These are phyloP conservation scores for Upupa epops DNA, from an alignment of 2,113 vertebrate species.

Conservation along the genomic window DNA sequence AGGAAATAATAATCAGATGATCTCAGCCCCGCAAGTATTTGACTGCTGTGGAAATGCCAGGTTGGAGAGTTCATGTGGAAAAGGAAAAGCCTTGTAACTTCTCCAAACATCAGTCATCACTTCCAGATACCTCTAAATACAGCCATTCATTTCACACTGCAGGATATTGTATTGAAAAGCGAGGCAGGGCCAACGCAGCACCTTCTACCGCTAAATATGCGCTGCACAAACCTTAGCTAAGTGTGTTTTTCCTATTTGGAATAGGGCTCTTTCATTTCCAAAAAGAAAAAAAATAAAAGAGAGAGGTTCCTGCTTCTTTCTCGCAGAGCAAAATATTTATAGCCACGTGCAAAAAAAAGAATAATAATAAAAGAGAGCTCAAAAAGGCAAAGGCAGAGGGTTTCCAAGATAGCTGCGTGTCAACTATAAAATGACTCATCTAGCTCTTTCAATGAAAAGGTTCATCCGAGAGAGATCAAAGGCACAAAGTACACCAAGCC, in stretches of 20 bases:
- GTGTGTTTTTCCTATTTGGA: constrained; percentile 73
- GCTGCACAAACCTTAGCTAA: constrained; percentile 64
- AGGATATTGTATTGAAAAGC: constrained; percentile 72
- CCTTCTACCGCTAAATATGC: constrained; percentile 61
- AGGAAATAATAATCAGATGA: constrained; percentile 75
- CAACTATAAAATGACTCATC: constrained; percentile 35
- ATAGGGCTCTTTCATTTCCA: constrained; percentile 60
- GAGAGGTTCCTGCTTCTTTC: constrained; percentile 45
- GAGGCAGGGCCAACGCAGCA: constrained; percentile 61
- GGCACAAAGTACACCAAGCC: constrained; percentile 54
- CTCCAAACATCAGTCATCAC: constrained; percentile 73
- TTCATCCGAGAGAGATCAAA: constrained; percentile 62
- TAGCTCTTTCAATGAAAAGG: constrained; percentile 61
- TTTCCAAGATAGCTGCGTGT: constrained; percentile 41
- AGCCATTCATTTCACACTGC: constrained; percentile 68
- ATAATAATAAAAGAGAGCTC: background rate
- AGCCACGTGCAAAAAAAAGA: background rate
- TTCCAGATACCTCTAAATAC: constrained; percentile 75
- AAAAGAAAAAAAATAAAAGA: background rate
- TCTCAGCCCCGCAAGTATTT: constrained; percentile 69
- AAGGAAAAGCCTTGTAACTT: constrained; percentile 72
- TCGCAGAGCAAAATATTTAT: constrained; percentile 33
- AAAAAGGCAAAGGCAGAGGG: constrained; percentile 49
- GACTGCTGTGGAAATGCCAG: constrained; percentile 65
- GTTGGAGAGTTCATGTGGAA: constrained; percentile 75